Evolutionary conservation across 2,797 vertebrate species (phyloP).

Genomic region (Brachymystax lenok): DNA sequence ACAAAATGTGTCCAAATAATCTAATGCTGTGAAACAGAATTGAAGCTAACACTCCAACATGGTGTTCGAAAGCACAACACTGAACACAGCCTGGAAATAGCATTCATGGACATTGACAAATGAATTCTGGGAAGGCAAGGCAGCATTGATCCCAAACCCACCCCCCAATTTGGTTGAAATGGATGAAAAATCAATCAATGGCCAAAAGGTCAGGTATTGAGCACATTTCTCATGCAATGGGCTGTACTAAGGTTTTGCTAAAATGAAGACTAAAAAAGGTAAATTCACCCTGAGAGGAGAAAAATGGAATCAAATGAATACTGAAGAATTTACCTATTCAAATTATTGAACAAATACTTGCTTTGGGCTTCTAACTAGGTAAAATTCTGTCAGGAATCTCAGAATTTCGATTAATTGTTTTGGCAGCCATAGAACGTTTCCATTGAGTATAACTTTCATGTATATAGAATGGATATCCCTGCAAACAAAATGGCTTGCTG

Average conservation of each 20-base stretch:
- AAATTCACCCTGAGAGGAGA: background rate
- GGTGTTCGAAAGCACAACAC: background rate
- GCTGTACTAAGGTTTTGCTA: background rate
- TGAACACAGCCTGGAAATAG: background rate
- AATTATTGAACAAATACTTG: background rate
- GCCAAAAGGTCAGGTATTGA: constrained; percentile 17
- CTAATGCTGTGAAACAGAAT: background rate
- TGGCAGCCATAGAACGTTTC: constrained; percentile 31
- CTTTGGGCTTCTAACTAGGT: constrained; percentile 27
- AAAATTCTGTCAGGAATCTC: constrained; percentile 28
- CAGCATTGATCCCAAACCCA: background rate
- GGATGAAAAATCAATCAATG: constrained; percentile 18
- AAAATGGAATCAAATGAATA: background rate
- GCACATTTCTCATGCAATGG: background rate
- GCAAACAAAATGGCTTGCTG: constrained; percentile 40
- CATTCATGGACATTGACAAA: background rate
- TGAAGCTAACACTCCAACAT: background rate
- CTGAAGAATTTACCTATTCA: background rate
- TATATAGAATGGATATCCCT: too few relatives aligned
- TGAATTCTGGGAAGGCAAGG: constrained; percentile 3
- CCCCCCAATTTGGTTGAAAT: background rate
- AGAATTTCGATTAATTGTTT: constrained; percentile 28
- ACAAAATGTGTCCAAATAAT: background rate
- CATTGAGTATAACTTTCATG: constrained; percentile 17
- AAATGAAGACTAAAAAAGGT: constrained; percentile 1